Evolutionary conservation across 1,140 invertebrate species (phyloP), one percentile per base, ranked within the genome.

Genomic region (Drosophila murphyi): DNA sequence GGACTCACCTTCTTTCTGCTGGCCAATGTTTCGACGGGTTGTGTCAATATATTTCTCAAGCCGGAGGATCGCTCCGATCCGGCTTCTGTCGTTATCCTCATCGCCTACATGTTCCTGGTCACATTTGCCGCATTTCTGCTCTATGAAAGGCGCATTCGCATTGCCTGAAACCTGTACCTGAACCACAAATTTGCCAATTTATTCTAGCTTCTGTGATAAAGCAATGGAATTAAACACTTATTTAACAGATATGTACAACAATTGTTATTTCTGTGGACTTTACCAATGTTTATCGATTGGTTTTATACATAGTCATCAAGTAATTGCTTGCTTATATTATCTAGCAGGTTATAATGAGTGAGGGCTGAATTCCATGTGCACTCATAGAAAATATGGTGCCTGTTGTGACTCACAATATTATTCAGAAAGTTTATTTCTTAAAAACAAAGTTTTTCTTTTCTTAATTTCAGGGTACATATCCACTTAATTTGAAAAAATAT

Each of bases 21-120:
- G 48, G 82, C 90, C 20, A 92, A 92, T 75, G 29, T 92, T 0
- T 28, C 86, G 0, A 92, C 90, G 0, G 90, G 90, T 0, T 10
- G 7, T n/a, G 81, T 91, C 0, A 92, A 92, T 67, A 79, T 92
- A 0, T 90, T 85, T 48, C 39, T 92, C 0, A 12, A 61, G 8
- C 81, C 90, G 0, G 74, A 82, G 2, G 6, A 80, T 41, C 72
- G 78, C 6, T 64, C 69, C 0, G 7, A 72, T 32, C 6, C n/a
- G 0, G 55, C 56, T 6, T 86, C 83, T 3, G 37, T 91, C 7
- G 0, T 77, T 2, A 91, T 92, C 2, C 50, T 92, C 31, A 34
- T 75, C 0, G 29, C 47, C 10, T 92, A 92, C 43, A 82, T 91
- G 78, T 65, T 90, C 0, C 2, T 88, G 47, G 69, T 72, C 31